Evolutionary conservation across 2,113 vertebrate genomes (phyloP).

Genomic region (Chlamydotis undulata): DNA sequence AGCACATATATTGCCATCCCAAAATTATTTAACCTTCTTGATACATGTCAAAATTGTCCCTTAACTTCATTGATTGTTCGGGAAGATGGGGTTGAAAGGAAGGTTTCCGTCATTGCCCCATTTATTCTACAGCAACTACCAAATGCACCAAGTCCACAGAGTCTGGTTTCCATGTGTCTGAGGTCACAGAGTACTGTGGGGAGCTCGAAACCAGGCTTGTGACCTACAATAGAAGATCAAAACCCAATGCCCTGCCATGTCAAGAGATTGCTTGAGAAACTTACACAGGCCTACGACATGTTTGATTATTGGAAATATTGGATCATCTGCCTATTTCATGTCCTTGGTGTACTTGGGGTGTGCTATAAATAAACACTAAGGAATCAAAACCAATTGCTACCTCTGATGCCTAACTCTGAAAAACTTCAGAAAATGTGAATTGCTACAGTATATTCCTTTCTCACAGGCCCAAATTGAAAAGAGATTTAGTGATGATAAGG

Average conservation of each 20-base stretch:
- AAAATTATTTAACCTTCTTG: background rate
- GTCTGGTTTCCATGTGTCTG: background rate
- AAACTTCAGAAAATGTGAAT: background rate
- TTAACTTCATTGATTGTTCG: background rate
- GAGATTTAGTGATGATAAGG: background rate
- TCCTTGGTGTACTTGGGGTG: accelerated
- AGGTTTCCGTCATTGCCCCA: background rate
- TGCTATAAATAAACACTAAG: background rate
- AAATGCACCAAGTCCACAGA: background rate
- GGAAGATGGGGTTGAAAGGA: background rate
- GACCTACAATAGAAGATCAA: background rate
- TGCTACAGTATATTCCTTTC: background rate
- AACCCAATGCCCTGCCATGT: background rate
- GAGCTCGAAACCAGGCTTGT: background rate
- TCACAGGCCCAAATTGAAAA: background rate
- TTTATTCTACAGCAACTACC: background rate
- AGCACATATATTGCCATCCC: background rate
- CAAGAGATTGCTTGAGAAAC: background rate
- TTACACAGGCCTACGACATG: background rate
- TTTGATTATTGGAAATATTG: background rate
- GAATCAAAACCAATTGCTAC: background rate
- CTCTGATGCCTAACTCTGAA: background rate
- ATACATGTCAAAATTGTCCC: background rate
- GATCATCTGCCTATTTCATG: background rate
- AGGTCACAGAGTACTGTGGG: background rate